Percentiles rank a stretch among this genome's conserved stretches.
phyloP scores from a whole-genome alignment of 1,140 invertebrate species.

The Spodoptera frugiperda region DNA sequence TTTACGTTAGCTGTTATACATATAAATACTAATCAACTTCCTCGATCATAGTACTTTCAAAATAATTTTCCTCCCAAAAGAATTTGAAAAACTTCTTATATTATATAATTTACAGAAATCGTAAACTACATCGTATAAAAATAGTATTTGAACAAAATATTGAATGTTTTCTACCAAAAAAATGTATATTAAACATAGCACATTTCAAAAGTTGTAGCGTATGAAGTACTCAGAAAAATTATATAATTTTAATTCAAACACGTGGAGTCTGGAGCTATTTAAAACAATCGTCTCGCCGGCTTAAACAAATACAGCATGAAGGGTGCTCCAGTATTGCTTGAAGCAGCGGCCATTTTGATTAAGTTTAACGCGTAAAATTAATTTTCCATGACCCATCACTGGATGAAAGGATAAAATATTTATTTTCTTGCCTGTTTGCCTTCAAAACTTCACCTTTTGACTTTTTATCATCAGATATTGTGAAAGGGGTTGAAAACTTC shows the following conservation, averaged over 20 bases:
- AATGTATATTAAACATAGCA: too few relatives aligned
- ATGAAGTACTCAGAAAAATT: neutral
- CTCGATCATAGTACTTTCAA: too few relatives aligned
- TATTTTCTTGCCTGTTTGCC: conserved; percentile 2
- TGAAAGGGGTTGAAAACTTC: neutral
- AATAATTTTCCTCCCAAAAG: too few relatives aligned
- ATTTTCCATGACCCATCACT: conserved; percentile 28
- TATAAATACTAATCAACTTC: too few relatives aligned
- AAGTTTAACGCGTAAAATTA: conserved; percentile 39
- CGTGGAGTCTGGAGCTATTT: neutral
- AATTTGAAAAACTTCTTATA: too few relatives aligned
- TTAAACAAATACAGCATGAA: conserved; percentile 18
- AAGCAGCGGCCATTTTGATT: conserved; percentile 26
- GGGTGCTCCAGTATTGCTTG: conserved; percentile 19
- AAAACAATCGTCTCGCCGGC: conserved; percentile 11
- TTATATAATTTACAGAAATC: too few relatives aligned
- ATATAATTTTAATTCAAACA: neutral
- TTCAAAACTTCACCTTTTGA: conserved; percentile 17
- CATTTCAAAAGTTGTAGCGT: too few relatives aligned
- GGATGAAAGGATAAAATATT: conserved; percentile 25
- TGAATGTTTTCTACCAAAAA: too few relatives aligned
- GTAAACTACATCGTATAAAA: neutral
- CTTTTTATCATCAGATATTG: conserved; percentile 6
- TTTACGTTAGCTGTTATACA: too few relatives aligned
- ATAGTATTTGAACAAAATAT: neutral